Evolutionary conservation across 1,140 invertebrate genomes (phyloP), one percentile per base, ranked within the genome.

Genomic region (Globodera rostochiensis): DNA sequence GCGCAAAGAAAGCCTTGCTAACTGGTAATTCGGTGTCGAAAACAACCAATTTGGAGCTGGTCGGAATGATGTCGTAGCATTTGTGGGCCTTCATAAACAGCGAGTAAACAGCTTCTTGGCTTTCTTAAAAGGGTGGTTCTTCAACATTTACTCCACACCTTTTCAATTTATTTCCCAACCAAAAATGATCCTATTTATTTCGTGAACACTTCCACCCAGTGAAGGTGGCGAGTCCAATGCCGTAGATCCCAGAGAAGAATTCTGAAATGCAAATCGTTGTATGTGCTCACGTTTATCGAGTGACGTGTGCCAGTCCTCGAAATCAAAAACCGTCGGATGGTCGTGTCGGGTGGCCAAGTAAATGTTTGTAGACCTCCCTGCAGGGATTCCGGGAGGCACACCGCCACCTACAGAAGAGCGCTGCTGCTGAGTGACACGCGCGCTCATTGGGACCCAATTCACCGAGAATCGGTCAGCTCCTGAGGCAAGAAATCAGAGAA

Each of bases 31-130:
- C 95, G n/a, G 96, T 99, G 91, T 99, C 97, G 91, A 99, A 99
- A 74, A 99, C 96, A 76, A 99, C 97, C 87, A 99, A 92, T 92
- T 99, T 99, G 78, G 96, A 96, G 90, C 96, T 98, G 69, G 96
- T 98, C 71, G 98, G 98, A 91, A 99, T 98, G 87, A 99, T 93
- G 92, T 99, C 97, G 92, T 99, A 99, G 91, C 97, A 98, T 91
- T 96, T 96, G 93, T 98, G 96, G 90, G 96, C 96, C 91, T 96
- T 96, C 93, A 99, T 98, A 92, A 99, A 98, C 70, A 89, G 74
- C 21, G 88, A 88, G 73, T 90, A 89, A 3, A 89, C 87, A 19
- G 87, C 85, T 78, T 89, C 88, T 80, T 89, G 88, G 73, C 82
- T 90, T 57, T 89, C 88, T 89, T 74, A 74, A 89, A 89, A 60